phyloP scores from a whole-genome alignment of 53 echinoderm and acorn worm genomes.

The Echinometra lucunter region DNA sequence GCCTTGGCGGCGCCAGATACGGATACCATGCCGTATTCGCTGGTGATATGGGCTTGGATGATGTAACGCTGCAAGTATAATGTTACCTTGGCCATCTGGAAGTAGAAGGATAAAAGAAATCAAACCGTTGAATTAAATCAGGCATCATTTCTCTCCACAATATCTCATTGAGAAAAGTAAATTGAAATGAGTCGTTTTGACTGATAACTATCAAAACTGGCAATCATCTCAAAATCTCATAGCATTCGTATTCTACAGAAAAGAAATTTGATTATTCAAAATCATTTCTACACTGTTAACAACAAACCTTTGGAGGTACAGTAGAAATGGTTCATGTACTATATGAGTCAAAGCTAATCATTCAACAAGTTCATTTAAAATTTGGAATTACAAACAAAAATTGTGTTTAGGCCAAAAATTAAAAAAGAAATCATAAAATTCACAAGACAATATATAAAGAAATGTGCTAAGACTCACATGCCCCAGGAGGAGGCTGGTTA shows the following conservation, averaged over 20 bases:
- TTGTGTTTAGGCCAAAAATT: background rate
- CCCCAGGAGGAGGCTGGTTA: constrained; percentile 81
- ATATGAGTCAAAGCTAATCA: too few species aligned
- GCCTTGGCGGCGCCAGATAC: constrained; percentile 92
- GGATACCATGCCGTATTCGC: constrained; percentile 86
- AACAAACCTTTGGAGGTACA: too few species aligned
- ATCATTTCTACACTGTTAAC: too few species aligned
- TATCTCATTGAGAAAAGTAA: background rate
- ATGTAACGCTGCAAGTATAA: constrained; percentile 91
- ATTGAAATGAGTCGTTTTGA: background rate
- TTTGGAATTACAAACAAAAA: background rate
- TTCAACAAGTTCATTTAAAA: too few species aligned
- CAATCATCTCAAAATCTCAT: too few species aligned
- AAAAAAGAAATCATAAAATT: background rate
- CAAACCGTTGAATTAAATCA: background rate
- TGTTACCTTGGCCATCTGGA: constrained; percentile 93
- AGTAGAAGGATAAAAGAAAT: background rate
- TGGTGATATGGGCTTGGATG: constrained; percentile 98
- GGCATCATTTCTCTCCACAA: background rate
- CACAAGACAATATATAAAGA: background rate
- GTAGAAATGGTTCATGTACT: too few species aligned
- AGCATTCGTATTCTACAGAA: too few species aligned
- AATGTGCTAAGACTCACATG: constrained; percentile 70
- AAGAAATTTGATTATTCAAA: too few species aligned
- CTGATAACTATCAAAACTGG: too few species aligned